phyloP scores from a whole-genome alignment of 1,140 invertebrate species.

The Camponotus floridanus region DNA sequence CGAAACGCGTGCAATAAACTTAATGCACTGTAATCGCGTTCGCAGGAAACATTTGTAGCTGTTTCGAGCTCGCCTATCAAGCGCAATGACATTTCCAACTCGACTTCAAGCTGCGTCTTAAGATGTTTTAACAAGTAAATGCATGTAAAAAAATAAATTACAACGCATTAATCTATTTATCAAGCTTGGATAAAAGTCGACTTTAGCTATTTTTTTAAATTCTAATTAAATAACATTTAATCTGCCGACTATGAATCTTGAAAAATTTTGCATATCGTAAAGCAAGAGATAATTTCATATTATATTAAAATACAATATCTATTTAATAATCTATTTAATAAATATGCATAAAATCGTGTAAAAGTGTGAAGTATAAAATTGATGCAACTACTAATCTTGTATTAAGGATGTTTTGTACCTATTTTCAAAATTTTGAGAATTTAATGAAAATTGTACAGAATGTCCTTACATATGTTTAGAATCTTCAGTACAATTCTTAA shows the following conservation, averaged over 20 bases:
- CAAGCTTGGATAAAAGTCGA: neutral
- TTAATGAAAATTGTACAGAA: no score
- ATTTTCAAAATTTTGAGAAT: no score
- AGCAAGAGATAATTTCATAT: neutral
- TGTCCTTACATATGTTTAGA: no score
- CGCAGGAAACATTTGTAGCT: slow-evolving; percentile 18
- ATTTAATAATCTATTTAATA: neutral
- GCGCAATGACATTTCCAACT: slow-evolving; percentile 11
- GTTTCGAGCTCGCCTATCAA: slow-evolving; percentile 37
- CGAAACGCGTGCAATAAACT: slow-evolving; percentile 56
- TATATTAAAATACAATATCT: neutral
- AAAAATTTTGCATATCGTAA: neutral
- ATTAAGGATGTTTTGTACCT: no score
- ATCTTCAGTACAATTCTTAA: no score
- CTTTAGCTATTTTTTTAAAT: neutral
- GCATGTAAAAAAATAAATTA: slow-evolving; percentile 9
- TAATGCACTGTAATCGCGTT: slow-evolving; percentile 52
- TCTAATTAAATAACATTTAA: slow-evolving; percentile 7
- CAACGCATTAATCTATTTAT: neutral
- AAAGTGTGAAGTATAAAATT: neutral
- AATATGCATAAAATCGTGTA: no score
- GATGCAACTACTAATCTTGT: neutral
- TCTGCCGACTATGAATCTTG: neutral
- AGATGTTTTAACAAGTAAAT: slow-evolving; percentile 40
- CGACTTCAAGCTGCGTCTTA: slow-evolving; percentile 28